Evolutionary conservation across 2,113 vertebrate species (phyloP), one percentile per base, ranked within the genome.

Genomic region (Rhabdomys dilectus): DNA sequence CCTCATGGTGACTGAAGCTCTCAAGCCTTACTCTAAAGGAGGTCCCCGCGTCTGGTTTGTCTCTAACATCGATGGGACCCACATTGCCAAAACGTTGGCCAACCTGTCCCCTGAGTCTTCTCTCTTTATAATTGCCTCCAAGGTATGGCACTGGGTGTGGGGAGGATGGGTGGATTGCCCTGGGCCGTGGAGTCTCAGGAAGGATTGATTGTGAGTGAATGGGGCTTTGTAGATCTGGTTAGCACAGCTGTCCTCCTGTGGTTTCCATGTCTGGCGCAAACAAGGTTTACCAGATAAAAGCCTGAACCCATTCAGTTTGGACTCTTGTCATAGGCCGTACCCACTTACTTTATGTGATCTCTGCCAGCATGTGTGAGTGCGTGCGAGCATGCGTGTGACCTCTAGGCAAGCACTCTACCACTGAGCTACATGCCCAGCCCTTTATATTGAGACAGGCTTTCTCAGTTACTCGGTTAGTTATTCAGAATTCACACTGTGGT

Each of bases 1-100:
- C 68, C 98, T 99, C 97, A 99, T 99, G 99, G 99, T 99, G 90
- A 99, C 99, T 0, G 99, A 99, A 98, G 99, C 99, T 4, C 98
- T 99, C 92, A 99, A 99, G 98, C 99, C 99, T 0, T 99, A 99
- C 97, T 99, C 99, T 3, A 98, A 99, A 96, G 99, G 98, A 66
- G 99, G 99, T 3, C 99, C 99, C 7, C 99, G 98, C 3, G 99
- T 99, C 58, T 99, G 99, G 99, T 99, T 99, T 97, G 99, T 99
- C 42, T 99, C 99, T 78, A 99, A 99, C 98, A 99, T 99, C 0
- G 99, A 99, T 48, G 99, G 99, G 5, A 99, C 99, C 13, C 99
- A 99, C 96, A 99, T 99, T 90, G 98, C 99, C 97, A 99, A 99
- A 98, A 99, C 99, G 4, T 97, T 99, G 98, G 99, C 99, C 45